Percentiles rank a stretch among this genome's conserved stretches.
Conservation (phyloP, 2,113 vertebrate species). For the Daphoenositta chrysoptera region DNA sequence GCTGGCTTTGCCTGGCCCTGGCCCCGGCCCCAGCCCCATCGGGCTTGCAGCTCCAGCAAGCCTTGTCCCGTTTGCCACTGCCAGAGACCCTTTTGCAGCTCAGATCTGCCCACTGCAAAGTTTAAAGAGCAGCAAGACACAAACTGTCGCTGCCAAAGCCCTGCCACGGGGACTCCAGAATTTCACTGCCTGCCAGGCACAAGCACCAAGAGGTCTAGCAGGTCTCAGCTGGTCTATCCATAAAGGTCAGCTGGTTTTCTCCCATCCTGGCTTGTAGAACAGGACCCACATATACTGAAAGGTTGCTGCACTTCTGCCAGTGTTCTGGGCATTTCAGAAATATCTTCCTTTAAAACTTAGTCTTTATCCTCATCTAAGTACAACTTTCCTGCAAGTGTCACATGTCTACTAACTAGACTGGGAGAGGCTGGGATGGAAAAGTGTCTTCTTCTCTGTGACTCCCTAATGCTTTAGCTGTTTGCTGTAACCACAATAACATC, state of each 20-base stretch:
- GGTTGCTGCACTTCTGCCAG: neutral
- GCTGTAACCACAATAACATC: neutral
- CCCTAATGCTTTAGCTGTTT: neutral
- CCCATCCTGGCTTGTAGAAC: neutral
- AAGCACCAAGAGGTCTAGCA: neutral
- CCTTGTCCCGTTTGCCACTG: accelerated
- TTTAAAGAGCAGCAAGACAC: neutral
- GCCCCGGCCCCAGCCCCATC: neutral
- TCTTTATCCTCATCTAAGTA: neutral
- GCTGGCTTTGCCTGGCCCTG: accelerated
- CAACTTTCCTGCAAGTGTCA: neutral
- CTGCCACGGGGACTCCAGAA: neutral
- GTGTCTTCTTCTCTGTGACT: neutral
- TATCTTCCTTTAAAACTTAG: neutral
- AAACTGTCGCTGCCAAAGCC: neutral
- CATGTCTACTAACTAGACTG: neutral
- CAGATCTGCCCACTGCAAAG: neutral
- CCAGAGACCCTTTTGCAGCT: neutral
- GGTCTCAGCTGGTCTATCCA: neutral
- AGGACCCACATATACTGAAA: neutral
- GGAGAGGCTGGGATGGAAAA: neutral
- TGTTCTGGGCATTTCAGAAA: neutral
- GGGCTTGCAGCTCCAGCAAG: neutral
- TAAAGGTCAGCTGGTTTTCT: neutral
- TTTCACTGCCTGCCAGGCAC: neutral